phyloP scores from a whole-genome alignment of 1,140 invertebrate species.

The Drosophila tristis region DNA sequence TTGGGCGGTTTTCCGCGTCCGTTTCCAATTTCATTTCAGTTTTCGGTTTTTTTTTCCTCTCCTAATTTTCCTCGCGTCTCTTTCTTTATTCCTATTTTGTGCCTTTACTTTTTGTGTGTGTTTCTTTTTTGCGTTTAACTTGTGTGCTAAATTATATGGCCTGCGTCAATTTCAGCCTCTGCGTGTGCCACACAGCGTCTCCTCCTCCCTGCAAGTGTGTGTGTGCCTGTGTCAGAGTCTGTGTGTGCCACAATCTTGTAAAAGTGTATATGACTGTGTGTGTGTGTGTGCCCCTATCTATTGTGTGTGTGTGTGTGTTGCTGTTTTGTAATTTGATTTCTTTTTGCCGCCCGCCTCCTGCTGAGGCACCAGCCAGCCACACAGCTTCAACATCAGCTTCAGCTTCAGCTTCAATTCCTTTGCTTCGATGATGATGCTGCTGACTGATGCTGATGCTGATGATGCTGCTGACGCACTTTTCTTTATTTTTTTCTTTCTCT shows the following conservation, averaged over 20 bases:
- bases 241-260: slow-evolving; percentile 23
- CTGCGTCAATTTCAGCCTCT: slow-evolving; percentile 60
- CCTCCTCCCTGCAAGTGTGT: slow-evolving; percentile 6
- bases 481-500: slow-evolving; percentile 8
- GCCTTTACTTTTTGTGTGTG: slow-evolving; percentile 4
- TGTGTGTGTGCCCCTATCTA: slow-evolving; percentile 23
- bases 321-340: slow-evolving; percentile 83
- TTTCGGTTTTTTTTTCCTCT: slow-evolving; percentile 32
- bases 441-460: slow-evolving; percentile 27
- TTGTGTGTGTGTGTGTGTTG: slow-evolving; percentile 51
- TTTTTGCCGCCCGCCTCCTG: slow-evolving; percentile 76
- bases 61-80: too few relatives aligned
- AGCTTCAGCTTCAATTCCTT: slow-evolving; percentile 38
- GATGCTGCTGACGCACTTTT: slow-evolving; percentile 71
- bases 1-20: too few relatives aligned
- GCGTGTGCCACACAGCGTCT: slow-evolving; percentile 41
- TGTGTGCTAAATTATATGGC: slow-evolving; percentile 77
- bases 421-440: slow-evolving; percentile 23
- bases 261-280: slow-evolving; percentile 18
- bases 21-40: slow-evolving; percentile 7
- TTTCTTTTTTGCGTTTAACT: slow-evolving; percentile 56
- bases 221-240: slow-evolving; percentile 27
- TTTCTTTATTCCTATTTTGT: slow-evolving; percentile 17
- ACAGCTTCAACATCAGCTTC: slow-evolving; percentile 23
- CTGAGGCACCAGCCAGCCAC: slow-evolving; percentile 46